A percentile compares a stretch with the other conserved stretches of the same genome.
Conservation (phyloP, 2,888 invertebrate species). For the Taphrorychus bicolor region DNA sequence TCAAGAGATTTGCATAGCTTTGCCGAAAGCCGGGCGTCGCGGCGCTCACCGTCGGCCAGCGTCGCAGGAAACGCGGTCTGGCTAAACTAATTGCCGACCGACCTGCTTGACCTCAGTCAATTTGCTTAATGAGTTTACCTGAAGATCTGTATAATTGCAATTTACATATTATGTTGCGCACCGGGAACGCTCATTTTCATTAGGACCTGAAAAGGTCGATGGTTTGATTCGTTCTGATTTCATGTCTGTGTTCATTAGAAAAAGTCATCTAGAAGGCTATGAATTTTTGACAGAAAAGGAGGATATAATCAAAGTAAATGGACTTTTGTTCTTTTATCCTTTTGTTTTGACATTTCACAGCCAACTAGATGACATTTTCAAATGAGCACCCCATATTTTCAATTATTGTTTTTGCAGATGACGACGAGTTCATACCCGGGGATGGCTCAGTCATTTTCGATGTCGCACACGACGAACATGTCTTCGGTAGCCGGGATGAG, state of each 20-base stretch:
- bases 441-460: constrained; percentile 94
- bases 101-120: constrained; percentile 60
- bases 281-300: too few relatives aligned
- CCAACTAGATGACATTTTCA: too few relatives aligned
- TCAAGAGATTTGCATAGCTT: constrained; percentile 51
- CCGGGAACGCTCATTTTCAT: neutral
- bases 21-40: constrained; percentile 30
- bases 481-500: constrained; percentile 87
- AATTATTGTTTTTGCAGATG: too few relatives aligned
- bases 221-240: neutral
- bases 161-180: constrained; percentile 17
- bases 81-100: constrained; percentile 56
- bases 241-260: neutral
- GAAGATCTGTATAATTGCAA: constrained; percentile 30
- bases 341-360: too few relatives aligned
- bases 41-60: constrained; percentile 24
- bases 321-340: too few relatives aligned
- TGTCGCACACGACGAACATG: constrained; percentile 94
- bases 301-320: too few relatives aligned
- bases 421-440: constrained; percentile 89
- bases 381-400: too few relatives aligned
- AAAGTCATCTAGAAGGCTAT: too few relatives aligned
- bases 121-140: constrained; percentile 51
- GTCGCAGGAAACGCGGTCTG: constrained; percentile 54
- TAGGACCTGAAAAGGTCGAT: neutral